Percentiles rank a stretch among this genome's conserved stretches.
Evolutionary conservation across 2,113 vertebrate genomes (phyloP).

Genomic region (Sorex fumeus): DNA sequence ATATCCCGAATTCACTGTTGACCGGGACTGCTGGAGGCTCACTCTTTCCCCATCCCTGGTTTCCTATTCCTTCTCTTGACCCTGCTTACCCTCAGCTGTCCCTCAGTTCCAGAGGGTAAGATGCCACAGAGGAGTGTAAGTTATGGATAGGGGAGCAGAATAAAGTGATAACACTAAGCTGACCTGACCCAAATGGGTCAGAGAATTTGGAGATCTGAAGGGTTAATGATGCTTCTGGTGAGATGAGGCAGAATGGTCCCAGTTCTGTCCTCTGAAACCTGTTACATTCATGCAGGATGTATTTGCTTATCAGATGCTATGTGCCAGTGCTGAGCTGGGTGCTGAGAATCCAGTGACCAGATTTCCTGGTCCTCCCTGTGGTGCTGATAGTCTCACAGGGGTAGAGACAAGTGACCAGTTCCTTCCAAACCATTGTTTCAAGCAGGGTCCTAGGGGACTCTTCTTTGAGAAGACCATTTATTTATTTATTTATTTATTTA

Average conservation of each 20-base stretch:
- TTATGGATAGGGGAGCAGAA: neutral
- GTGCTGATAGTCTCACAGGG: neutral
- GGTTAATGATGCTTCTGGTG: neutral
- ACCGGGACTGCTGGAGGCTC: neutral
- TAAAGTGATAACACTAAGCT: neutral
- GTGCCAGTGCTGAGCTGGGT: neutral
- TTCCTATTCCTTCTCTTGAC: neutral
- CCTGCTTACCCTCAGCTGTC: neutral
- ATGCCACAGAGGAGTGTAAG: neutral
- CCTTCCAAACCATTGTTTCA: neutral
- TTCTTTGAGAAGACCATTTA: neutral
- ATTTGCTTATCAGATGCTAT: neutral
- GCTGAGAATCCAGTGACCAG: neutral
- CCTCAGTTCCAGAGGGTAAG: neutral
- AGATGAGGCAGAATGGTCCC: neutral
- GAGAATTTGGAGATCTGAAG: constrained; percentile 34
- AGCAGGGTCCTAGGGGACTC: neutral
- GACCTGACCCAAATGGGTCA: neutral
- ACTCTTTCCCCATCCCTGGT: neutral
- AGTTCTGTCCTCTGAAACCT: neutral
- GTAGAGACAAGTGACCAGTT: neutral
- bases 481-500: no score
- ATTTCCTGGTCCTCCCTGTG: neutral
- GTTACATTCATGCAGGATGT: neutral
- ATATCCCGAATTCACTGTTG: neutral